Percentiles rank a stretch among this genome's conserved stretches.
Conservation (phyloP, 2,888 invertebrate genomes). For the Nymphalis urticae region DNA sequence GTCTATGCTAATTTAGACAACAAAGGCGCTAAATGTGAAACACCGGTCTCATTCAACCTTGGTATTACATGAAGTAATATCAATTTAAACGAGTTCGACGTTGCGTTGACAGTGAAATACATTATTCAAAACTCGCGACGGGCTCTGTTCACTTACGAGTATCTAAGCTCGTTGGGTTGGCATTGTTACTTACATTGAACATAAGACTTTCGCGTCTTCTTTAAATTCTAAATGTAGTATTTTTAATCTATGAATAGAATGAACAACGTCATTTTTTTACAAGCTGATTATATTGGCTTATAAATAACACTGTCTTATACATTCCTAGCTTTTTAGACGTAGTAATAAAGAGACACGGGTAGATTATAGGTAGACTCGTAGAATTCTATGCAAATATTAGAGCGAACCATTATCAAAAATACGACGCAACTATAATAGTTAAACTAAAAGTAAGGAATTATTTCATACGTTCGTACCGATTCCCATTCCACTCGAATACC, state of each 20-base stretch:
- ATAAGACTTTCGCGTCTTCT: not conserved
- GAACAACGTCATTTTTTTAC: not conserved
- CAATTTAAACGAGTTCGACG: conserved; percentile 13
- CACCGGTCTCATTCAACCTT: too few relatives aligned
- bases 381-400: too few relatives aligned
- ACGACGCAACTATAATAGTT: too few relatives aligned
- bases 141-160: not conserved
- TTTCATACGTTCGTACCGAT: too few relatives aligned
- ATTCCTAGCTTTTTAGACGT: too few relatives aligned
- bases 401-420: too few relatives aligned
- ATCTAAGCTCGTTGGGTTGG: not conserved
- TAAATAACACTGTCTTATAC: too few relatives aligned
- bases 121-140: conserved; percentile 14
- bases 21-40: conserved; percentile 11
- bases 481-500: too few relatives aligned
- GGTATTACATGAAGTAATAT: not conserved
- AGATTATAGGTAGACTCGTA: too few relatives aligned
- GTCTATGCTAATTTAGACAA: conserved; percentile 7
- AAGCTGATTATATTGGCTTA: not conserved
- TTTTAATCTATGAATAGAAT: too few relatives aligned
- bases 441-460: too few relatives aligned
- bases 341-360: too few relatives aligned
- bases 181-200: conserved; percentile 5
- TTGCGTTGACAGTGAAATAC: conserved; percentile 17
- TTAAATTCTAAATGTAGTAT: not conserved